phyloP scores from a whole-genome alignment of 2,797 vertebrate species.

The Malurus leucopterus region DNA sequence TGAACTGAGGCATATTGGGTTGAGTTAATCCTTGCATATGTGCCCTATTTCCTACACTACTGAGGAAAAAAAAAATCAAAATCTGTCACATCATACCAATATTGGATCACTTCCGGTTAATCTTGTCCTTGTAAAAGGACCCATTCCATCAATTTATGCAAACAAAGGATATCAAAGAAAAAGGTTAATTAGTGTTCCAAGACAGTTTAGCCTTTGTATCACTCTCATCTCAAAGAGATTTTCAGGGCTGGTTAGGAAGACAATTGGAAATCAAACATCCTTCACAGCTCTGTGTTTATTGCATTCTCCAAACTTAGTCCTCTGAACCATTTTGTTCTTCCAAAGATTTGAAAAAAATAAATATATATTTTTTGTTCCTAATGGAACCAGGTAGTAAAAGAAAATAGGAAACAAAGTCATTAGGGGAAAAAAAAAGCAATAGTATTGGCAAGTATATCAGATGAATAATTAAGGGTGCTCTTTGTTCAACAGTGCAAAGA shows the following conservation, averaged over 20 bases:
- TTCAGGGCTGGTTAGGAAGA: background rate
- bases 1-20: background rate
- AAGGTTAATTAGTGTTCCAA: background rate
- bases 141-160: background rate
- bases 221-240: background rate
- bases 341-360: background rate
- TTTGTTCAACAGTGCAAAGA: slow-evolving; percentile 7
- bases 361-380: background rate
- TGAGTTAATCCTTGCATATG: background rate
- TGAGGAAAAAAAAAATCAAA: background rate
- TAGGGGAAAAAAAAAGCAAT: background rate
- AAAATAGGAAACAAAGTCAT: background rate
- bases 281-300: background rate
- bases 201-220: background rate
- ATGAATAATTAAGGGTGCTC: background rate
- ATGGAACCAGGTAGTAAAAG: background rate
- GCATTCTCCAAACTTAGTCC: background rate
- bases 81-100: background rate
- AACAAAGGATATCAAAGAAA: background rate
- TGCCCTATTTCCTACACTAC: background rate
- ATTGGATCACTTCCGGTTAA: background rate
- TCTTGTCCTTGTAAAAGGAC: background rate
- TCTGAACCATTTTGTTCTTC: background rate
- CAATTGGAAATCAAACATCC: background rate
- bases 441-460: background rate